A percentile compares a stretch with the other conserved stretches of the same genome.
Evolutionary conservation across 2,888 invertebrate species (phyloP).

Genomic region (Oscheius sp.): DNA sequence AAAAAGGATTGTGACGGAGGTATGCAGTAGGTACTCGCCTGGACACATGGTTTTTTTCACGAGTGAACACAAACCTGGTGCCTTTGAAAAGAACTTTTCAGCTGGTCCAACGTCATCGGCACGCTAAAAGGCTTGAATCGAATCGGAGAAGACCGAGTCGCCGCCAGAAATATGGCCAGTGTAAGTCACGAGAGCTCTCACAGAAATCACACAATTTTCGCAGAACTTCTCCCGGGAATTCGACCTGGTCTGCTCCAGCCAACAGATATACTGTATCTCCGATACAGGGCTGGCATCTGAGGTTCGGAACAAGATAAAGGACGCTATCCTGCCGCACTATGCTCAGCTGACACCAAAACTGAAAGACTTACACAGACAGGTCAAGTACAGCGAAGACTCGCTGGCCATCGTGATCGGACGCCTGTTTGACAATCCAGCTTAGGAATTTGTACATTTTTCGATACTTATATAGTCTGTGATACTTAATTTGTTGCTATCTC

Average conservation of each 20-base stretch:
- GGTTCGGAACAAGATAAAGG: slow-evolving; percentile 54
- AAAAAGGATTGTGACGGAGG: too few relatives aligned
- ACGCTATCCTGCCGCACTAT: slow-evolving; percentile 13
- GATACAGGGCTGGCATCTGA: slow-evolving; percentile 58
- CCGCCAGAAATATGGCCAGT: slow-evolving; percentile 45
- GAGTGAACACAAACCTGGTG: too few relatives aligned
- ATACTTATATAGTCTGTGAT: slow-evolving; percentile 11
- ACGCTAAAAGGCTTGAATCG: slow-evolving; percentile 45
- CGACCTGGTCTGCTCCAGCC: slow-evolving; percentile 62
- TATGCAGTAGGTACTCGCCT: too few relatives aligned
- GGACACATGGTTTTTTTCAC: too few relatives aligned
- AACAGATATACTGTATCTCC: slow-evolving; percentile 66
- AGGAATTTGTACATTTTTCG: not conserved
- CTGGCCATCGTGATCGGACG: slow-evolving; percentile 42
- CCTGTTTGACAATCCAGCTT: slow-evolving; percentile 40
- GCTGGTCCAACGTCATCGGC: slow-evolving; percentile 56
- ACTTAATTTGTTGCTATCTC: slow-evolving; percentile 18
- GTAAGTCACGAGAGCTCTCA: slow-evolving; percentile 37
- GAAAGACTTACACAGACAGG: slow-evolving; percentile 7
- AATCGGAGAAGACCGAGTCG: slow-evolving; percentile 47
- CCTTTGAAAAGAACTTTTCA: slow-evolving; percentile 26
- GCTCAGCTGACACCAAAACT: not conserved
- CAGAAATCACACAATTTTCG: not conserved
- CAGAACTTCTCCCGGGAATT: slow-evolving; percentile 68
- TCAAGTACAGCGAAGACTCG: slow-evolving; percentile 43